Percentiles rank a stretch among this genome's conserved stretches.
Evolutionary conservation across 2,888 invertebrate genomes (phyloP).

Genomic region (Cyrtodaria siliqua): DNA sequence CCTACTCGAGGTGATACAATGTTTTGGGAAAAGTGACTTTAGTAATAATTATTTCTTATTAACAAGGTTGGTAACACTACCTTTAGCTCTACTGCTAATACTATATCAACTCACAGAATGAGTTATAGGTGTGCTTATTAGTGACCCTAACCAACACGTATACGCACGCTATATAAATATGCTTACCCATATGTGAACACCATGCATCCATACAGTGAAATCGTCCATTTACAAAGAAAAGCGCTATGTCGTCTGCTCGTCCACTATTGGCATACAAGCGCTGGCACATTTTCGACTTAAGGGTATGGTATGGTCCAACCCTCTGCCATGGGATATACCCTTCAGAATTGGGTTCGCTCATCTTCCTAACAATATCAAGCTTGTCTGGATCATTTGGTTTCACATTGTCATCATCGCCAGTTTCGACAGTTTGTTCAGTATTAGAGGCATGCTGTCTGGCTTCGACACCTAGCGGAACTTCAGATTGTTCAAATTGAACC

Average conservation of each 20-base stretch:
- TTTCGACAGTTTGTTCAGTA: neutral
- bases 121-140: no score
- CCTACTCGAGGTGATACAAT: no score
- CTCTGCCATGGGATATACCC: slow-evolving; percentile 52
- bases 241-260: slow-evolving; percentile 70
- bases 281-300: slow-evolving; percentile 70
- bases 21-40: no score
- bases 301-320: slow-evolving; percentile 56
- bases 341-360: slow-evolving; percentile 18
- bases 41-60: no score
- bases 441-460: neutral
- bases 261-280: slow-evolving; percentile 70
- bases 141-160: no score
- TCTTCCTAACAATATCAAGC: slow-evolving; percentile 55
- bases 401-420: neutral
- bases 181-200: slow-evolving; percentile 82
- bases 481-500: no score
- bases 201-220: slow-evolving; percentile 79
- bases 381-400: neutral
- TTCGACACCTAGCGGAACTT: no score
- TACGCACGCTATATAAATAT: no score
- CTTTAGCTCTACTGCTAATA: no score
- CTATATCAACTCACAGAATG: no score
- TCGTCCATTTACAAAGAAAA: slow-evolving; percentile 69
- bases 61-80: no score